These are phyloP conservation scores for Barbus barbus DNA, from an alignment of 2,113 vertebrate genomes.

Conservation along the genomic window DNA sequence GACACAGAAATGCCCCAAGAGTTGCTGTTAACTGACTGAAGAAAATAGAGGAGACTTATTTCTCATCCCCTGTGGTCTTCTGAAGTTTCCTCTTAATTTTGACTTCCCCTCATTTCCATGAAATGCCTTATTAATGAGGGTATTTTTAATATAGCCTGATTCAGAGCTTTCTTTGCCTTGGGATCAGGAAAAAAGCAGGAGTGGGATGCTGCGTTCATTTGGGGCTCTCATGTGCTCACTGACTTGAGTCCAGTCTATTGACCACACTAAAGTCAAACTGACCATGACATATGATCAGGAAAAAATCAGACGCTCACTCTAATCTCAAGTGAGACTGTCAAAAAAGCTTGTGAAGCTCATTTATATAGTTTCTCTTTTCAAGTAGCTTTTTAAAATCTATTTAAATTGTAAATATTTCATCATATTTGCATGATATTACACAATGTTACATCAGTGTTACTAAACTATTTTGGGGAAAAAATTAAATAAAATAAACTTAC, in stretches of 20 bases:
- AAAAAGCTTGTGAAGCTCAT: too few relatives aligned
- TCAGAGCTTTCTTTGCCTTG: not conserved
- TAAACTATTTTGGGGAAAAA: too few relatives aligned
- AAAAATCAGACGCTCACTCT: not conserved
- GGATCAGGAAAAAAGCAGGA: too few relatives aligned
- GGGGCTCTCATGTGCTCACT: not conserved
- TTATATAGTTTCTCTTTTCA: too few relatives aligned
- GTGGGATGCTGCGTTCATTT: not conserved
- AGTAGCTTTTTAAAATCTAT: too few relatives aligned
- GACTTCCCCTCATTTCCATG: conserved; percentile 20
- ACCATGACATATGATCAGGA: not conserved
- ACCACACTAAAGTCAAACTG: not conserved
- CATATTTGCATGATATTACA: too few relatives aligned
- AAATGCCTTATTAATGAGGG: conserved; percentile 23
- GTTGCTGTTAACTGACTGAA: conserved; percentile 14
- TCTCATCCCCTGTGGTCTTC: conserved; percentile 7
- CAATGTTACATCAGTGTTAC: too few relatives aligned
- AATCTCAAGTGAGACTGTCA: not conserved
- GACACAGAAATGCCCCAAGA: conserved; percentile 7
- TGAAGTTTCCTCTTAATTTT: conserved; percentile 13
- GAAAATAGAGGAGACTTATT: not conserved
- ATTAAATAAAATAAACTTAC: too few relatives aligned
- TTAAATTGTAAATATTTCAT: too few relatives aligned
- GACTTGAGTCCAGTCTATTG: not conserved
- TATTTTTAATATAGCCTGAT: conserved; percentile 7